Percentiles rank a stretch among this genome's conserved stretches.
Conservation (phyloP, 2,113 vertebrate genomes). For the Promerops cafer region DNA sequence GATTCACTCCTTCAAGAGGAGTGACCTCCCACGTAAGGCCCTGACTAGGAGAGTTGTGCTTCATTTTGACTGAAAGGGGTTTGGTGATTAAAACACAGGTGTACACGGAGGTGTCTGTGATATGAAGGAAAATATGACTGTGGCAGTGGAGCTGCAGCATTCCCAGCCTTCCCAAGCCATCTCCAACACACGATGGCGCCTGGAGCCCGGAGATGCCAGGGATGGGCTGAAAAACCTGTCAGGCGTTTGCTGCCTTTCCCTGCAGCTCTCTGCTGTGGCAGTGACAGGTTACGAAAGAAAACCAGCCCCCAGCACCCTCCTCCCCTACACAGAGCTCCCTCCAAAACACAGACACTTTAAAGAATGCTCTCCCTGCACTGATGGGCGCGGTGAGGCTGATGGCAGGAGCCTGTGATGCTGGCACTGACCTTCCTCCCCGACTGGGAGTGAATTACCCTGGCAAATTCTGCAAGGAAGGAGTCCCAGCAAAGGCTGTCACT, state of each 20-base stretch:
- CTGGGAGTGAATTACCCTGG: not conserved
- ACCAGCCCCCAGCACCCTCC: not conserved
- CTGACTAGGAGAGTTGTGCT: not conserved
- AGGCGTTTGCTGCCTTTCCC: not conserved
- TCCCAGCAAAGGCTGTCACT: not conserved
- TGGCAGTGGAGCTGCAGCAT: not conserved
- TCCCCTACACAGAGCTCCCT: not conserved
- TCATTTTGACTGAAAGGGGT: not conserved
- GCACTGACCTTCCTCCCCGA: not conserved
- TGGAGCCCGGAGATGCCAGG: not conserved
- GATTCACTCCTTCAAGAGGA: not conserved
- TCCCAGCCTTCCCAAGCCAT: not conserved
- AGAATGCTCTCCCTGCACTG: not conserved
- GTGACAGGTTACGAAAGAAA: slow-evolving; percentile 23
- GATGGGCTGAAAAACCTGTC: not conserved
- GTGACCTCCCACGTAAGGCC: not conserved
- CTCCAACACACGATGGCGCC: slow-evolving; percentile 66
- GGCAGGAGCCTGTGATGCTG: not conserved
- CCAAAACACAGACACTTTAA: not conserved
- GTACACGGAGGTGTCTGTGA: not conserved
- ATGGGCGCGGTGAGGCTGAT: not conserved
- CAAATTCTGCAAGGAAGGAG: not conserved
- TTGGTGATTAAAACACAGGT: not conserved
- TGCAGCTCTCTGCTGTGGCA: not conserved
- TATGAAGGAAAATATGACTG: not conserved